Evolutionary conservation across 2,888 invertebrate genomes (phyloP).

Genomic region (Troides helena): DNA sequence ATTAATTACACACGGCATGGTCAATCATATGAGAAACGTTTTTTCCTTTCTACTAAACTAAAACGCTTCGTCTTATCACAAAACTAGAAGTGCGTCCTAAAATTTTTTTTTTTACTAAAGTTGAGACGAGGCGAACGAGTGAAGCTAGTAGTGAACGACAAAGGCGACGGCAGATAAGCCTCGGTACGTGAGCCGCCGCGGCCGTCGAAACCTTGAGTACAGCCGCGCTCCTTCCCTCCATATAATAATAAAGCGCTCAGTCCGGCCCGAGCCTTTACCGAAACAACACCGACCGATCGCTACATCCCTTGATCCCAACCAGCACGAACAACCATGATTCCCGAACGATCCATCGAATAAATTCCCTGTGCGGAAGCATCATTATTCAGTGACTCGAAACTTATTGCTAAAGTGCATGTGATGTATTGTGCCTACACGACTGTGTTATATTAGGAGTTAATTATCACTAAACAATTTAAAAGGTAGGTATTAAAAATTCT

Average conservation of each 20-base stretch:
- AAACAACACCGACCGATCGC: conserved; percentile 66
- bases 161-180: conserved; percentile 67
- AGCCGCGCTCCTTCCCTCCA: conserved; percentile 67
- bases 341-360: conserved; percentile 44
- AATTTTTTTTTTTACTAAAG: not conserved
- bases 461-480: conserved; percentile 50
- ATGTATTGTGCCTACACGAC: conserved; percentile 70
- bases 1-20: too few relatives aligned
- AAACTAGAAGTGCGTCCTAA: not conserved
- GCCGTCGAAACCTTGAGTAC: conserved; percentile 70
- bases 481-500: conserved; percentile 51
- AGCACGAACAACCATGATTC: conserved; percentile 39
- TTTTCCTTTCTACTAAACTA: too few relatives aligned
- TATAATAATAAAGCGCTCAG: conserved; percentile 76
- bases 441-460: conserved; percentile 67
- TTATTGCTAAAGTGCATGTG: conserved; percentile 68
- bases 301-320: conserved; percentile 27
- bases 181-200: conserved; percentile 63
- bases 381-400: conserved; percentile 55
- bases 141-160: conserved; percentile 55
- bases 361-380: conserved; percentile 34
- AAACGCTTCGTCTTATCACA: too few relatives aligned
- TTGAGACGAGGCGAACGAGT: conserved; percentile 40
- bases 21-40: too few relatives aligned
- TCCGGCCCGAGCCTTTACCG: conserved; percentile 71